Evolutionary conservation across 2,113 vertebrate species (phyloP).

Genomic region (Sardina pilchardus): DNA sequence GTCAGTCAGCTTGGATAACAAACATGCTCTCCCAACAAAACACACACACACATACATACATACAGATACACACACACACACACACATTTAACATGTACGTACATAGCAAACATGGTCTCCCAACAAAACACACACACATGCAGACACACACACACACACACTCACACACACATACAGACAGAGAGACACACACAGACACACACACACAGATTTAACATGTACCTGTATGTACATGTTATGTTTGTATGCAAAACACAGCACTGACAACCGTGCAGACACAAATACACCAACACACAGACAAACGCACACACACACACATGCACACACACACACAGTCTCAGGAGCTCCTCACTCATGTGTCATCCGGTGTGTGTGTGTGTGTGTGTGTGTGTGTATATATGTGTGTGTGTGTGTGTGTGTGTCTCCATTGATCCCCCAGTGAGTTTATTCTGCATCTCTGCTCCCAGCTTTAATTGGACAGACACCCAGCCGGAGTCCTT

Average conservation of each 20-base stretch:
- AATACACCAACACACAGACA: no score
- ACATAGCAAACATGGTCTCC: no score
- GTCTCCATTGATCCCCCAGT: slow-evolving; percentile 27
- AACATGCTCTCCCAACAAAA: not conserved
- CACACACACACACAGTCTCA: not conserved
- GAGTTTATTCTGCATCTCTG: slow-evolving; percentile 52
- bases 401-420: slow-evolving; percentile 7
- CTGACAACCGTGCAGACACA: no score
- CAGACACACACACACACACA: no score
- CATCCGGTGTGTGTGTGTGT: not conserved
- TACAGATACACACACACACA: not conserved
- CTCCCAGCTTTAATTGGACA: slow-evolving; percentile 63
- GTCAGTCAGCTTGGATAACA: not conserved
- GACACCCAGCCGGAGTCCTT: slow-evolving; percentile 48
- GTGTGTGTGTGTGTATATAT: not conserved
- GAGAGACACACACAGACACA: no score
- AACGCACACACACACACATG: not conserved
- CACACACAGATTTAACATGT: no score
- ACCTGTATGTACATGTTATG: no score
- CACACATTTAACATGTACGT: no score
- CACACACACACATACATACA: not conserved
- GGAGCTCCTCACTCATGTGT: not conserved
- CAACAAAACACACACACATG: no score
- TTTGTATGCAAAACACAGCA: no score
- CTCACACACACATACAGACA: no score